These are phyloP conservation scores for Halyomorpha halys DNA, from an alignment of 1,140 invertebrate genomes.

Conservation along the genomic window DNA sequence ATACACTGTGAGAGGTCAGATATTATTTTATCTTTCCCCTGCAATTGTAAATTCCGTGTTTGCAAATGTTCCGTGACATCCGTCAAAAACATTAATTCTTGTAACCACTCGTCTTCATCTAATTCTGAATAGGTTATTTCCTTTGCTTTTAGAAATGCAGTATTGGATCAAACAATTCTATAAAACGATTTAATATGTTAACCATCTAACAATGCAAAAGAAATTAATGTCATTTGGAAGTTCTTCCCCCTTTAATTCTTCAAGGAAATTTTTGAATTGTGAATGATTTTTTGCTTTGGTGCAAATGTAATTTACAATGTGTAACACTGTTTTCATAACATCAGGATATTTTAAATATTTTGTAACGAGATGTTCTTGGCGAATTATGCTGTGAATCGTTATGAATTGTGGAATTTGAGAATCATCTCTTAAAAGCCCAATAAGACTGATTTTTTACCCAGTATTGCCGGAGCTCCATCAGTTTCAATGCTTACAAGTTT, in stretches of 20 bases:
- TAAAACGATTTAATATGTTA: slow-evolving; percentile 6
- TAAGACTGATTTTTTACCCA: slow-evolving; percentile 27
- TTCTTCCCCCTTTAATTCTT: slow-evolving; percentile 11
- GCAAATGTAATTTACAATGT: slow-evolving; percentile 27
- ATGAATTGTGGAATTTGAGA: slow-evolving; percentile 22
- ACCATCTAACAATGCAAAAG: slow-evolving; percentile 8
- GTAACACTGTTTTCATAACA: slow-evolving; percentile 26
- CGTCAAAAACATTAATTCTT: no score
- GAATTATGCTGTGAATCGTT: slow-evolving; percentile 25
- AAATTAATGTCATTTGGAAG: slow-evolving; percentile 14
- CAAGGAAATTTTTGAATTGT: slow-evolving; percentile 8
- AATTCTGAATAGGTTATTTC: slow-evolving; percentile 12
- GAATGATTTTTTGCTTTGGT: no score
- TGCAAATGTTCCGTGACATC: no score
- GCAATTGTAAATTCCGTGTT: background rate
- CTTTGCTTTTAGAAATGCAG: slow-evolving; percentile 4
- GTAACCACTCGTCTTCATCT: no score
- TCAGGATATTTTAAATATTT: slow-evolving; percentile 29
- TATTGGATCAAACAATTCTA: slow-evolving; percentile 8
- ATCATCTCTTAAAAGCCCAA: slow-evolving; percentile 26
- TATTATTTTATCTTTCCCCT: slow-evolving; percentile 12
- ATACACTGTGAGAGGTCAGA: slow-evolving; percentile 10
- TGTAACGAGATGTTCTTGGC: no score
- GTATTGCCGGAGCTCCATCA: slow-evolving; percentile 20
- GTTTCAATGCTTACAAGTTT: slow-evolving; percentile 24